These are phyloP conservation scores for Cataglyphis altisquamis DNA, from an alignment of 2,888 invertebrate species.

Conservation along the genomic window DNA sequence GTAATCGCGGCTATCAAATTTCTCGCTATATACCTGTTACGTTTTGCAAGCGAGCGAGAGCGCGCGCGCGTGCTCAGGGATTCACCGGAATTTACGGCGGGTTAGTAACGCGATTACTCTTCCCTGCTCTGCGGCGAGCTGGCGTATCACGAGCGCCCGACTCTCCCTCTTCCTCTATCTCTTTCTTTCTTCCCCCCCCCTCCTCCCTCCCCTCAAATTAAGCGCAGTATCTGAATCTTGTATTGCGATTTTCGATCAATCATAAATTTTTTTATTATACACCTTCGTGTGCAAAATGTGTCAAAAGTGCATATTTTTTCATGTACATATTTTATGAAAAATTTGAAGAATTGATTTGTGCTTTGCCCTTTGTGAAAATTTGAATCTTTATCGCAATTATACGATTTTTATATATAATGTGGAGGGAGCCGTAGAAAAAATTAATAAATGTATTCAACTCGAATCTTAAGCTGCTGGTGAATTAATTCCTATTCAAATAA, in stretches of 20 bases:
- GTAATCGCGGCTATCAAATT: slow-evolving; percentile 52
- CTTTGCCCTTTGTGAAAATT: background rate
- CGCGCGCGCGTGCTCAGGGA: slow-evolving; percentile 16
- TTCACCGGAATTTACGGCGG: slow-evolving; percentile 36
- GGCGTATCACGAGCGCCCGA: slow-evolving; percentile 52
- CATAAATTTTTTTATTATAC: slow-evolving; percentile 3
- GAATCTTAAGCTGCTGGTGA: background rate
- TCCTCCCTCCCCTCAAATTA: slow-evolving; percentile 3
- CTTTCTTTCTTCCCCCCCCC: background rate
- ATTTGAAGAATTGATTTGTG: background rate
- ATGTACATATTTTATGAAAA: background rate
- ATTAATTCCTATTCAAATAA: background rate
- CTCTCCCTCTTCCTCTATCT: slow-evolving; percentile 44
- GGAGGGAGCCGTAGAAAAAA: background rate
- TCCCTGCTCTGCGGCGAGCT: slow-evolving; percentile 37
- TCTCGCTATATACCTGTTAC: slow-evolving; percentile 47
- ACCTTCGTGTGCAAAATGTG: background rate
- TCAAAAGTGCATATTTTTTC: background rate
- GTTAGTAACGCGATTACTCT: slow-evolving; percentile 54
- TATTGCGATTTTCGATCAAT: slow-evolving; percentile 23
- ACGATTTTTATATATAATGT: background rate
- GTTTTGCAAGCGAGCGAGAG: slow-evolving; percentile 29
- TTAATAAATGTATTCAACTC: background rate
- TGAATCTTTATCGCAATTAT: background rate
- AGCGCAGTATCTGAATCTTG: slow-evolving; percentile 25